phyloP scores from a whole-genome alignment of 2,113 vertebrate genomes.

The Amphiprion ocellaris region DNA sequence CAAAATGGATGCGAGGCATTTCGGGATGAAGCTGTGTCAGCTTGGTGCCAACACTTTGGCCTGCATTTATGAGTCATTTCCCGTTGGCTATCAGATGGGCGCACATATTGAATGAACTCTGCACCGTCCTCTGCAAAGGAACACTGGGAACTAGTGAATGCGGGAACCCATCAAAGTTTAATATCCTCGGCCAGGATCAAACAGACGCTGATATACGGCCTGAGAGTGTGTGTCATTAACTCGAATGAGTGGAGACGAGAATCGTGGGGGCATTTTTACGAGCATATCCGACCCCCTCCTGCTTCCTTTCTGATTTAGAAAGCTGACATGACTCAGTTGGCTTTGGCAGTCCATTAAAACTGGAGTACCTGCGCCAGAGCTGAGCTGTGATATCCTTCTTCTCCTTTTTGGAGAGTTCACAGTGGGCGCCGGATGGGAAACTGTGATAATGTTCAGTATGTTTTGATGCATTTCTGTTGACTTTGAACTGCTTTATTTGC shows the following conservation, averaged over 20 bases:
- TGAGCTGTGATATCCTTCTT: slow-evolving; percentile 5
- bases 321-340: slow-evolving; percentile 68
- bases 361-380: slow-evolving; percentile 52
- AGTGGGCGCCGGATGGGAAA: slow-evolving; percentile 2
- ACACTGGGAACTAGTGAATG: slow-evolving; percentile 36
- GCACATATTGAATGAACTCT: slow-evolving; percentile 41
- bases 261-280: slow-evolving; percentile 66
- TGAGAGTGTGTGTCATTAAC: slow-evolving; percentile 73
- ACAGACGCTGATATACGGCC: slow-evolving; percentile 69
- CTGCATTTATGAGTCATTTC: slow-evolving; percentile 56
- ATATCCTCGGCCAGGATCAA: slow-evolving; percentile 76
- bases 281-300: slow-evolving; percentile 46
- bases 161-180: slow-evolving; percentile 74
- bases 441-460: slow-evolving; percentile 10
- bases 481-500: slow-evolving; percentile 45
- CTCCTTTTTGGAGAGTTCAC: slow-evolving; percentile 15
- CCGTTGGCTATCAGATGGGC: slow-evolving; percentile 46
- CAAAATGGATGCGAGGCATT: slow-evolving; percentile 43
- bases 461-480: slow-evolving; percentile 38
- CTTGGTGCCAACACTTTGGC: slow-evolving; percentile 27
- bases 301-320: slow-evolving; percentile 74
- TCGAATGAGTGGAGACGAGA: slow-evolving; percentile 68
- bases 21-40: slow-evolving; percentile 18
- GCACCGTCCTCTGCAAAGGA: slow-evolving; percentile 42
- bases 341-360: slow-evolving; percentile 69